Evolutionary conservation across 2,113 vertebrate genomes (phyloP), one percentile per base, ranked within the genome.

Genomic region (Herpetotheres cachinnans): DNA sequence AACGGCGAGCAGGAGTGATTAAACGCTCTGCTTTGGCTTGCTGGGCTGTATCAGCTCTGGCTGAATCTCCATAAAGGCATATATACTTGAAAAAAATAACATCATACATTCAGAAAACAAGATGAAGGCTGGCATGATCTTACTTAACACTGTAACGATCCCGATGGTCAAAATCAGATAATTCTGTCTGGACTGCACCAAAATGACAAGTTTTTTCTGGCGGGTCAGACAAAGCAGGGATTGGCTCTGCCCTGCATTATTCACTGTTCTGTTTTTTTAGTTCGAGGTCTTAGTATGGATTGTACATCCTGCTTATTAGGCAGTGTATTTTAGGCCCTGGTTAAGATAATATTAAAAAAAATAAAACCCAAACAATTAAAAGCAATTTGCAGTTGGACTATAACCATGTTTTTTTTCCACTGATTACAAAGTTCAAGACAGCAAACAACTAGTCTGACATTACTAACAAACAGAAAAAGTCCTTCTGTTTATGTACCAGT

Each of bases 101-200:
- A 6, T 10, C 42, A 11, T 29, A 62, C 32, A 46, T 29, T 38
- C 79, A 47, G 26, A 56, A 50, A 59, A 38, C 24, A 32, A 80
- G 32, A 25, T 8, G 29, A 81, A 81, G 16, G 44, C 25, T 10
- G 11, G 10, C 3, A 0, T 22, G n/a, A 46, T 44, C 46, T 36
- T 52, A n/a, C 38, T 52, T 9, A 29, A 10, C 47, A 11, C 24
- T 18, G 26, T 13, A 49, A 36, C 8, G 3, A 12, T 13, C 16
- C 22, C 14, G 32, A 16, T 13, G 16, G 38, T 66, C 26, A 66
- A 56, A 56, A 61, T 13, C 4, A 27, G 16, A 2, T 26, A 18
- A 14, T 32, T 69, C 24, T 36, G 3, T 19, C 25, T 7, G 11
- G 70, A 21, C 0, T 4, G 10, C 38, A 62, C 29, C 0, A 3